phyloP scores from a whole-genome alignment of 2,797 vertebrate genomes.

The Karalla daura region DNA sequence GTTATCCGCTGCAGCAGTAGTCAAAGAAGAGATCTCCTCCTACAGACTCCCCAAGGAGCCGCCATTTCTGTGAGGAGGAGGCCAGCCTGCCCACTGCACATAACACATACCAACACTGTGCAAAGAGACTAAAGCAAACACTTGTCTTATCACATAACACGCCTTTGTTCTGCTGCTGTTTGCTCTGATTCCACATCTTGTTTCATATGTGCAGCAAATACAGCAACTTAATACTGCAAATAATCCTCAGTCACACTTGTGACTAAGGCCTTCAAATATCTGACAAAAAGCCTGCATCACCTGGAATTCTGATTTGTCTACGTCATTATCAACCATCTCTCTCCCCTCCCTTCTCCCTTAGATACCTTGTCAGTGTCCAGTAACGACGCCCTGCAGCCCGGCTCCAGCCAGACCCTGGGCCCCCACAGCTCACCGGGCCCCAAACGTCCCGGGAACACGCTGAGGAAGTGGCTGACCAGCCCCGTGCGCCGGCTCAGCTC shows the following conservation, averaged over 20 bases:
- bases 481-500: slow-evolving; percentile 96
- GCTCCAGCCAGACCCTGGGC: slow-evolving; percentile 90
- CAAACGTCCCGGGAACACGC: slow-evolving; percentile 94
- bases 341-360: slow-evolving; percentile 51
- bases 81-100: slow-evolving; percentile 51
- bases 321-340: not conserved
- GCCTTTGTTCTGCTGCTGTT: too few species aligned
- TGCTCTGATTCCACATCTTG: not conserved
- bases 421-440: slow-evolving; percentile 89
- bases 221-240: not conserved
- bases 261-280: too few species aligned
- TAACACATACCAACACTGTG: slow-evolving; percentile 32
- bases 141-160: slow-evolving; percentile 20
- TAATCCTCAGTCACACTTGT: too few species aligned
- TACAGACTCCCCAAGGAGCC: slow-evolving; percentile 67
- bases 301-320: too few species aligned
- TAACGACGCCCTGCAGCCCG: slow-evolving; percentile 93
- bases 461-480: slow-evolving; percentile 98
- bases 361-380: slow-evolving; percentile 95
- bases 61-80: slow-evolving; percentile 59
- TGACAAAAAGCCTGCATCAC: too few species aligned
- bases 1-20: slow-evolving; percentile 29
- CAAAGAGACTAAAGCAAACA: slow-evolving; percentile 23
- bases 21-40: slow-evolving; percentile 56
- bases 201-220: not conserved